Percentiles rank a stretch among this genome's conserved stretches.
Conservation (phyloP, 2,797 vertebrate species). For the Artibeus jamaicensis region DNA sequence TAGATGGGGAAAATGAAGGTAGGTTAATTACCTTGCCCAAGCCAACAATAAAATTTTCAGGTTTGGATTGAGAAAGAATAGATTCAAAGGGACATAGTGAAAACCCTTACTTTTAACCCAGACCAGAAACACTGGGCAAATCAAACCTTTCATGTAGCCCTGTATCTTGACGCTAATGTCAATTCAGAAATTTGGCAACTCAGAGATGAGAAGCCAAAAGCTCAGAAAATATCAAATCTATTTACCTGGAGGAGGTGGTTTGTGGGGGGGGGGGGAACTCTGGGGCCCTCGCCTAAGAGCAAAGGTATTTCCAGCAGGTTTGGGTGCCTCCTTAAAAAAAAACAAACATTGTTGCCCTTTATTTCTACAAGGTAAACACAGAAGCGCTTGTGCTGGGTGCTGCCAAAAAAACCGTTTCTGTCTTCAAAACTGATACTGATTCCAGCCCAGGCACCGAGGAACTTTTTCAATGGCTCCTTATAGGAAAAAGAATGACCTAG, state of each 20-base stretch:
- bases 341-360: not conserved
- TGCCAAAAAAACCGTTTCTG: not conserved
- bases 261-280: not conserved
- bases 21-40: not conserved
- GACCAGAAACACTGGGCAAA: not conserved
- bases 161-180: not conserved
- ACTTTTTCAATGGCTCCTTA: not conserved
- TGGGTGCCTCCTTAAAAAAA: not conserved
- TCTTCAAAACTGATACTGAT: not conserved
- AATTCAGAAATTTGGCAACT: not conserved
- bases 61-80: not conserved
- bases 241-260: not conserved
- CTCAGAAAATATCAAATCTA: not conserved
- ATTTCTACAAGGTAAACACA: not conserved
- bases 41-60: not conserved
- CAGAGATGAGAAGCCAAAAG: not conserved
- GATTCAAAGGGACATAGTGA: not conserved
- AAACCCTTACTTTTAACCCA: not conserved
- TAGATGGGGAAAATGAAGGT: not conserved
- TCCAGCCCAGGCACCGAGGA: not conserved
- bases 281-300: not conserved
- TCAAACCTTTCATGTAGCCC: not conserved
- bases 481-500: not conserved
- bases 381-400: not conserved
- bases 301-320: not conserved